A percentile compares a stretch with the other conserved stretches of the same genome.
These are phyloP conservation scores for Corvus moneduloides DNA, from an alignment of 2,113 vertebrate species.

Conservation along the genomic window DNA sequence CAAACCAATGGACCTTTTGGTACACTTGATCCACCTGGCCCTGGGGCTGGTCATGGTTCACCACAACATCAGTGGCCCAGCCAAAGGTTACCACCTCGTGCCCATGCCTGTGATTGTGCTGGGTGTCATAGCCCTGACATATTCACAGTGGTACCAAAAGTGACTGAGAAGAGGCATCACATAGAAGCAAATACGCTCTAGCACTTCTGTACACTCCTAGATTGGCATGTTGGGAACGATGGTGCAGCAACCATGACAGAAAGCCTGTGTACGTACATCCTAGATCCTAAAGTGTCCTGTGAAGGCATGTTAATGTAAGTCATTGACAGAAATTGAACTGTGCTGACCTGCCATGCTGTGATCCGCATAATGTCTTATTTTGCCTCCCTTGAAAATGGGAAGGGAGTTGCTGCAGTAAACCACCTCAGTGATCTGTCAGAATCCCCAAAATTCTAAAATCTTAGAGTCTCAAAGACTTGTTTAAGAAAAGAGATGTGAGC, in stretches of 20 bases:
- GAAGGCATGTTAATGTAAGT: neutral
- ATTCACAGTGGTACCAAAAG: neutral
- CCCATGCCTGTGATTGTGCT: neutral
- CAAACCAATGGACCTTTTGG: too few species aligned
- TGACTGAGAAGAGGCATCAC: neutral
- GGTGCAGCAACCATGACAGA: neutral
- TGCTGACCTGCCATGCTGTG: neutral
- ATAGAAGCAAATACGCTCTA: neutral
- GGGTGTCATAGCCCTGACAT: neutral
- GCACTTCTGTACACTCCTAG: neutral
- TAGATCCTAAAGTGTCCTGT: neutral
- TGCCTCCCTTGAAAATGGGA: neutral
- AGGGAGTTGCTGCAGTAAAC: neutral
- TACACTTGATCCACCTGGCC: too few species aligned
- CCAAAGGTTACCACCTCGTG: neutral
- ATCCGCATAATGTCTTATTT: neutral
- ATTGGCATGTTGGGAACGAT: neutral
- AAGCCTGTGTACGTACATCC: neutral
- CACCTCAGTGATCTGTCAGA: neutral
- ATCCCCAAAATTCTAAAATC: neutral
- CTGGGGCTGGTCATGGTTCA: too few species aligned
- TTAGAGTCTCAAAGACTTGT: neutral
- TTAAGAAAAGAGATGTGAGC: neutral
- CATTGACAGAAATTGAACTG: neutral
- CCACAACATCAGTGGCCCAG: neutral